These are phyloP conservation scores for Rhizomys pruinosus DNA, from an alignment of 2,113 vertebrate species.

Conservation along the genomic window DNA sequence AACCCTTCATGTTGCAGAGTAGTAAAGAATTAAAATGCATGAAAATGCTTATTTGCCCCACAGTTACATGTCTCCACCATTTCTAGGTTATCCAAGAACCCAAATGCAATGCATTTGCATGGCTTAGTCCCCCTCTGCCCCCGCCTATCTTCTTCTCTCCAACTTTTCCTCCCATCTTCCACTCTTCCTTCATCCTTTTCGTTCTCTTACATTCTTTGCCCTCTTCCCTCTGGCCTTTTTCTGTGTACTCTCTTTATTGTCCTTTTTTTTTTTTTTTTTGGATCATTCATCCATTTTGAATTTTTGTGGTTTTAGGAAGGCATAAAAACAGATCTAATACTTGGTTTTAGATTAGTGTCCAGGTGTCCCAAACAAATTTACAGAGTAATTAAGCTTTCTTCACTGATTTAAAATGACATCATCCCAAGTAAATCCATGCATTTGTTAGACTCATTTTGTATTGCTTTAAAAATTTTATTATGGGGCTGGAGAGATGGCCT, in stretches of 20 bases:
- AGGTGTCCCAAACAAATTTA: not conserved
- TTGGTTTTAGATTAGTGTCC: not conserved
- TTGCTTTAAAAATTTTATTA: conserved; percentile 46
- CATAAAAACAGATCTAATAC: not conserved
- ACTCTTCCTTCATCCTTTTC: not conserved
- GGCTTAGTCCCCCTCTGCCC: too few relatives aligned
- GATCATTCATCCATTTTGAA: not conserved
- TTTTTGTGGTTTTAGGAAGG: not conserved
- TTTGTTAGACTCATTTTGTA: not conserved
- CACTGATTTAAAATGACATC: not conserved
- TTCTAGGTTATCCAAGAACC: not conserved
- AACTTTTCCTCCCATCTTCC: not conserved
- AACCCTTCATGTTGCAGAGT: not conserved
- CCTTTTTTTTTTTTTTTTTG: not conserved
- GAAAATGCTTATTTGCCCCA: not conserved
- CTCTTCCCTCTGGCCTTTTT: too few relatives aligned
- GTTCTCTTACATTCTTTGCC: accelerated
- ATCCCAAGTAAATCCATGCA: not conserved
- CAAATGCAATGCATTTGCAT: too few relatives aligned
- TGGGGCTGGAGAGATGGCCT: too few relatives aligned
- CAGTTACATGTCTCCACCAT: not conserved
- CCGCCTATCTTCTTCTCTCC: not conserved
- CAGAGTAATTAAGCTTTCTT: not conserved
- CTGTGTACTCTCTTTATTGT: accelerated
- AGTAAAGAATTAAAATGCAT: not conserved